These are phyloP conservation scores for Acholoe squamosa DNA, from an alignment of 2,888 invertebrate species.

Conservation along the genomic window DNA sequence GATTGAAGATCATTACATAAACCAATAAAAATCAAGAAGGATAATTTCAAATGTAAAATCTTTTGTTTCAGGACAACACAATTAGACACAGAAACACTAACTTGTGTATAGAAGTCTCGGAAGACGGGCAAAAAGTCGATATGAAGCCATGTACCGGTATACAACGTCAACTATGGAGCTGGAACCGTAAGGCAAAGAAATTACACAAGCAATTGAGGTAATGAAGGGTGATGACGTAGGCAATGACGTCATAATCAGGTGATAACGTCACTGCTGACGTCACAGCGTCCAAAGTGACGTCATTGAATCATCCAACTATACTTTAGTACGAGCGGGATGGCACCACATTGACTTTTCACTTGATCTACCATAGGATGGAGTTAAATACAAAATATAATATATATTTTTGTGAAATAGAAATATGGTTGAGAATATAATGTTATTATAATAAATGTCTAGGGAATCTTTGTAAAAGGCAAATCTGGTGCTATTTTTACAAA, in stretches of 20 bases:
- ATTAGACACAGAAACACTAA: constrained; percentile 80
- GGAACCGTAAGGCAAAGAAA: constrained; percentile 76
- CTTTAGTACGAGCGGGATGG: neutral
- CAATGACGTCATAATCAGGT: neutral
- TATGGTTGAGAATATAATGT: neutral
- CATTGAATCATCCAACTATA: neutral
- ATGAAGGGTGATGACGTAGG: constrained; percentile 34
- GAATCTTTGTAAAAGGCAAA: constrained; percentile 16
- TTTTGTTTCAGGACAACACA: constrained; percentile 78
- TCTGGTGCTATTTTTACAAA: constrained; percentile 61
- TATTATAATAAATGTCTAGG: neutral
- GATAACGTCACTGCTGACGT: neutral
- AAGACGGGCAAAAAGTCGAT: constrained; percentile 78
- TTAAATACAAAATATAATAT: neutral
- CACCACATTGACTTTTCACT: constrained; percentile 55
- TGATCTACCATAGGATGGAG: constrained; percentile 8
- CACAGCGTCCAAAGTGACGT: constrained; percentile 5
- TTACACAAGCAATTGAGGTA: neutral
- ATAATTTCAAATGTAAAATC: too few relatives aligned
- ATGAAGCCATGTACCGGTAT: constrained; percentile 80
- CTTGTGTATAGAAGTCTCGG: constrained; percentile 81
- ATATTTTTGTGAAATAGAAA: constrained; percentile 33
- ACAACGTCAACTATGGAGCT: constrained; percentile 81
- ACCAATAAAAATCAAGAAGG: too few relatives aligned
- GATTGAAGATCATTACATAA: too few relatives aligned